Base-by-base conservation (phyloP, 1,140 invertebrate genomes). In the Pogonomyrmex californicus region DNA sequence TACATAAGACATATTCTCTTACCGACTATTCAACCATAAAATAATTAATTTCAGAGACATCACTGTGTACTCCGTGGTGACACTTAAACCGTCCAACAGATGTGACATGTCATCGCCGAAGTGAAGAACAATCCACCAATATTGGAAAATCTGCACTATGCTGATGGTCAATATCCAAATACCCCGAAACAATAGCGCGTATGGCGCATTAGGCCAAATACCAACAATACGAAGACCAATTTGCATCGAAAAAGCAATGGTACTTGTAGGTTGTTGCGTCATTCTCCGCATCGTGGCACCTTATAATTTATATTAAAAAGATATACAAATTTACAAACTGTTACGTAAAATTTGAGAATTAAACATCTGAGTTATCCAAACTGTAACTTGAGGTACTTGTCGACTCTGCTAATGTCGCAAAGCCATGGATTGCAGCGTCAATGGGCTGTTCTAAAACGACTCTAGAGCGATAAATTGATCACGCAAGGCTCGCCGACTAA, bases 11-110 rank as follows among this genome's bases (percentile, higher is more conserved):
- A 51, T 68, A 14, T 38, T 68, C 12, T 38, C 79, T 82, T 82
- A 82, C 66, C 54, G 79, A 73, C 41, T 82, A 73, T 82, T 82
- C 4, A 82, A 71, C 66, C 66, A 82, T 60, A 73, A 73, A 60
- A 73, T 73, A 56, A 58, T 82, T 1, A 82, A 14, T 82, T 73
- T 82, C 4, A 49, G 0, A 4, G 44, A 23, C 54, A 82, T 47
- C 38, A 60, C 54, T 17, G 51, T 82, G n/a, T 82, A 82, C 3
- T 73, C 66, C 12, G 58, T 36, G 4, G 51, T 47, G 17, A 82
- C 41, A 36, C 66, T 82, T 14, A 82, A 60, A 82, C 23, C 10
- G 0, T 82, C 79, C 41, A 60, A 33, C 30, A 82, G 10, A 7
- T 60, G 7, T 12, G 30, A 49, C 17, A 82, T 70, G 30, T 73